Percentiles rank a stretch among this genome's conserved stretches.
Conservation (phyloP, 2,797 vertebrate species). For the Onychomys torridus region DNA sequence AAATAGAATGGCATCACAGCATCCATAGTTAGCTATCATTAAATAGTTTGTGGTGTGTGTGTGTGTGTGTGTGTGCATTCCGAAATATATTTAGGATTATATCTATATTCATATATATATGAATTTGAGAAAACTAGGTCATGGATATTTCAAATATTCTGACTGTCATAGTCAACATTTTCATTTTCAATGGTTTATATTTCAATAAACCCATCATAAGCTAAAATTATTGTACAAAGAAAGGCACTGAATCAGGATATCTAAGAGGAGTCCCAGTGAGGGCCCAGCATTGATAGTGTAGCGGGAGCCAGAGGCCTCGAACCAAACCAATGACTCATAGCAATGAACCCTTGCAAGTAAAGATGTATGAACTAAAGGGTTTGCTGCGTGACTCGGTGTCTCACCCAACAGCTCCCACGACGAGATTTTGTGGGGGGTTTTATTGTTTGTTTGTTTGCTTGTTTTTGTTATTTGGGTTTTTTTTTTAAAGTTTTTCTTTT, state of each 20-base stretch:
- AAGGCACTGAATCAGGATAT: background rate
- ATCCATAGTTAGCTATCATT: background rate
- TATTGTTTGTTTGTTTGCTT: background rate
- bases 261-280: background rate
- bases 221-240: background rate
- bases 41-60: background rate
- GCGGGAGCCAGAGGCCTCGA: background rate
- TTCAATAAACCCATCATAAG: background rate
- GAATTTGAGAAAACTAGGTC: background rate
- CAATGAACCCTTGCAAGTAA: background rate
- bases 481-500: background rate
- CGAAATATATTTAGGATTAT: background rate
- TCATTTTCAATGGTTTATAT: background rate
- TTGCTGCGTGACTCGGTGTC: background rate
- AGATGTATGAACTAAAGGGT: background rate
- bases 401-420: background rate
- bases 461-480: background rate
- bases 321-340: background rate
- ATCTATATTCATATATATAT: background rate
- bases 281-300: background rate
- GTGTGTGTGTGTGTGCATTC: background rate
- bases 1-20: background rate
- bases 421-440: background rate
- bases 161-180: background rate
- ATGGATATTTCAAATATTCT: constrained; percentile 13